Base-by-base conservation (phyloP, 2,888 invertebrate genomes). In the Mimas tiliae region DNA sequence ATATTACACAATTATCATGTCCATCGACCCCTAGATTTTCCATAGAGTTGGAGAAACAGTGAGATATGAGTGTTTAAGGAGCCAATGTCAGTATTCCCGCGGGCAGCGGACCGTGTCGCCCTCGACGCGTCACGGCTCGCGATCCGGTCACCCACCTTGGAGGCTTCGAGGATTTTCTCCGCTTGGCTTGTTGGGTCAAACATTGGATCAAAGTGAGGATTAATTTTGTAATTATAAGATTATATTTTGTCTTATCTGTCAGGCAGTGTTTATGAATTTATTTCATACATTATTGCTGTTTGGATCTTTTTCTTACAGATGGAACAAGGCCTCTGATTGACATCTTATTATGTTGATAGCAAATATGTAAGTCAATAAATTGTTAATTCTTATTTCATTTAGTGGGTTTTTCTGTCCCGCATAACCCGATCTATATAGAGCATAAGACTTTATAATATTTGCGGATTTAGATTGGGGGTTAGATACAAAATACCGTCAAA, bases 41-140 rank as follows among this genome's bases (percentile, higher is more conserved):
- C 63, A 69, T 63, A 52, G 68, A 52, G 33, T 52, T 50, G 67
- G 69, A 72, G 72, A 67, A 70, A 63, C 74, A 84, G 91, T 91
- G 91, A 90, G 90, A 91, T 91, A 91, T 91, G 91, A 88, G 84
- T 86, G 87, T 71, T 72, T 58, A 84, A 85, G 84, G 84, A 83
- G 80, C 73, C 84, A 80, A 79, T 86, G 90, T 89, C 88, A 87
- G 89, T 90, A 89, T 81, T 87, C 84, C 79, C 67, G 76, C 68
- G 72, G 69, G 74, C 82, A 71, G 82, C 84, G 77, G 81, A 82
- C 74, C 84, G 79, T 80, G 81, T 72, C 87, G 87, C 87, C 89
- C 87, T 89, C 80, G 81, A 74, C 75, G 75, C 89, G 90, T 82
- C 88, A 85, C 85, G 88, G 79, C 82, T 77, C 72, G 72, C 72